phyloP scores from a whole-genome alignment of 2,797 vertebrate genomes.

The Falco naumanni region DNA sequence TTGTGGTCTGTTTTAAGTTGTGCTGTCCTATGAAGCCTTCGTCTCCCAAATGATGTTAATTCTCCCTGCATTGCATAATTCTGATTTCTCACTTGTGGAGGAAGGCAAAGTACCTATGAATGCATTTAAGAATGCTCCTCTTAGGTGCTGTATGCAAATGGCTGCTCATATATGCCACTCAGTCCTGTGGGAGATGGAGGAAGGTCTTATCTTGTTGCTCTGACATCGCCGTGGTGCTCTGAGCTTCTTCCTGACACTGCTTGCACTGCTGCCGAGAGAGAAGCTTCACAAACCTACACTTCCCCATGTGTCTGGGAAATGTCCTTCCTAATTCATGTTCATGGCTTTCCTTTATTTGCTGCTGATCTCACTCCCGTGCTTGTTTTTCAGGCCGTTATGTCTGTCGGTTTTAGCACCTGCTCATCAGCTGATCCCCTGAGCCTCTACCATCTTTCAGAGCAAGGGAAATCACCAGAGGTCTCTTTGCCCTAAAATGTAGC shows the following conservation, averaged over 20 bases:
- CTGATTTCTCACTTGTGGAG: neutral
- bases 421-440: neutral
- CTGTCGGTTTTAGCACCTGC: neutral
- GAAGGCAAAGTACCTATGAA: neutral
- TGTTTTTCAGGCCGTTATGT: neutral
- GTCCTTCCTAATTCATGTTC: neutral
- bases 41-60: neutral
- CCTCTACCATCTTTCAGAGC: neutral
- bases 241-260: neutral
- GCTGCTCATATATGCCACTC: neutral
- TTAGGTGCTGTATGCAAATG: neutral
- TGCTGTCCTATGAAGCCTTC: neutral
- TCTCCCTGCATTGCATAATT: neutral
- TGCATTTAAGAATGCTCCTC: neutral
- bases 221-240: neutral
- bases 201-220: neutral
- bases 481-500: neutral
- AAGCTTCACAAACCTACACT: neutral
- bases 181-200: neutral
- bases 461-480: neutral
- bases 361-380: neutral
- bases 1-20: conserved; percentile 47
- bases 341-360: neutral
- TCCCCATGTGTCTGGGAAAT: neutral
- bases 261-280: neutral